Base-by-base conservation (phyloP, 2,113 vertebrate genomes). In the Numenius arquata region DNA sequence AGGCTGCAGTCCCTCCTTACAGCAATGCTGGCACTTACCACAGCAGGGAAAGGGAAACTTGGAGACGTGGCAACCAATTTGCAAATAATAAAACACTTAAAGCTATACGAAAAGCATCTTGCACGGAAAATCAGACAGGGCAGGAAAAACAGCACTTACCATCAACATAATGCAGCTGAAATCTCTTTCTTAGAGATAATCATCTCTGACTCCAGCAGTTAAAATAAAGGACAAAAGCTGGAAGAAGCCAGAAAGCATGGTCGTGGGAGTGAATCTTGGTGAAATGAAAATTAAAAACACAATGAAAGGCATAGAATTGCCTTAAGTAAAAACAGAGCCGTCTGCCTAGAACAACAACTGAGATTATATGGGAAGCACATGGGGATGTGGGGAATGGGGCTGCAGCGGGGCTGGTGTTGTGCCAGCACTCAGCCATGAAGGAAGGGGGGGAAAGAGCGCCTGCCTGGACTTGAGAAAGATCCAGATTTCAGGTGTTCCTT, bases 251-350 rank as follows among this genome's bases (percentile, higher is more conserved):
- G 84, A 85, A 92, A 93, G 83, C 77, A 22, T 3, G 3, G 86
- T 45, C 2, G 8, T 95, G 89, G 94, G 92, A 95, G 80, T 89
- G 84, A 90, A 41, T 87, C 73, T 78, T 9, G 2, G 65, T 43
- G 80, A 95, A 95, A 95, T 41, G 40, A 89, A 89, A 90, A 95
- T 93, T 87, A 89, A 92, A 95, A 93, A 62, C 90, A 96, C 90
- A 93, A 76, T 87, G 84, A 73, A 79, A 89, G 55, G 80, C 90
- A 18, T 6, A 52, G 95, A 85, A 79, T 15, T 66, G 80, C 92
- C 80, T 82, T 70, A 85, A 96, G 86, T 87, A 10, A 89, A 93
- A 90, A 1, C 95, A 95, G 92, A 91, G 52, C 82, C 0, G 15
- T 23, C 47, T 90, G 88, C 66, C 80, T 88, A 72, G 76, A 89